Evolutionary conservation across 2,113 vertebrate species (phyloP).

Genomic region (Ailuropoda melanoleuca): DNA sequence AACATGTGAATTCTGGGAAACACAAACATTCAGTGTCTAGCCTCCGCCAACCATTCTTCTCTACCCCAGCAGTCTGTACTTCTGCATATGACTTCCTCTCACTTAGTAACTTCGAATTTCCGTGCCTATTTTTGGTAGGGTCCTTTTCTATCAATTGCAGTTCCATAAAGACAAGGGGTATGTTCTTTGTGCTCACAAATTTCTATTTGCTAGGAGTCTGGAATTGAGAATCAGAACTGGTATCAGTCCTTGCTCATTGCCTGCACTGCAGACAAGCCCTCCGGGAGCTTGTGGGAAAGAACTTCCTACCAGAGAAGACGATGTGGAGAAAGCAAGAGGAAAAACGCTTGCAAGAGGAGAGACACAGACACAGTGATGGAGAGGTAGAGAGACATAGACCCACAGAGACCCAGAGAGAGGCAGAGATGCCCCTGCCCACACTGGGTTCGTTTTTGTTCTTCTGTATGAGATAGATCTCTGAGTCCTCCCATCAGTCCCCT

Average conservation of each 20-base stretch:
- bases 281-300: not conserved
- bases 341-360: not conserved
- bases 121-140: not conserved
- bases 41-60: not conserved
- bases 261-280: not conserved
- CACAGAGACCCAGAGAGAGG: not conserved
- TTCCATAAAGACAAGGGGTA: not conserved
- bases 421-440: not conserved
- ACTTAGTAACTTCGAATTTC: not conserved
- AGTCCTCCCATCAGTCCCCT: not conserved
- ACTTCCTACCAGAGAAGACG: not conserved
- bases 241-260: not conserved
- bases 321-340: not conserved
- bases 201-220: not conserved
- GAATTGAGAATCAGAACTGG: not conserved
- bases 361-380: not conserved
- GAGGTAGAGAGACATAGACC: not conserved
- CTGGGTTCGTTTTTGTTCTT: not conserved
- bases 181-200: not conserved
- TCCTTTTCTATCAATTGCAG: not conserved
- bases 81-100: not conserved
- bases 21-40: not conserved
- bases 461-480: not conserved
- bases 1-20: not conserved
- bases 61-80: not conserved